Conservation (phyloP, 2,888 invertebrate species). For the Heliothis peltigera region DNA sequence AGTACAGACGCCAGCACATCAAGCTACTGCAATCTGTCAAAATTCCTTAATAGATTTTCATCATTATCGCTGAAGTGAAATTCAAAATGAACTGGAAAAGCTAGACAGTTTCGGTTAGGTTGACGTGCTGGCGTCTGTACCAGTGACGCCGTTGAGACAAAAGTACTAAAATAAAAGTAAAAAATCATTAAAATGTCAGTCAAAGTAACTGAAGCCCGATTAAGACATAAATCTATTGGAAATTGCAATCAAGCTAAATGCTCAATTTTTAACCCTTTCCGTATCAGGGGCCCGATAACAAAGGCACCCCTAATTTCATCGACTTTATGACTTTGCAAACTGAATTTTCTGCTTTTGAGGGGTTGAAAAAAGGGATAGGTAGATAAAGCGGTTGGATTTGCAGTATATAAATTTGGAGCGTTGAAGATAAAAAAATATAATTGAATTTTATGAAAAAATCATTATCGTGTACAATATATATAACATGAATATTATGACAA, state of each 20-base stretch:
- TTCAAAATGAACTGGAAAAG: no score
- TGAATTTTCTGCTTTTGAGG: constrained; percentile 23
- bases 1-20: no score
- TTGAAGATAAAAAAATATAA: neutral
- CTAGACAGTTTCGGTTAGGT: no score
- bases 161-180: neutral
- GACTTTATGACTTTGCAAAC: constrained; percentile 29
- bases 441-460: no score
- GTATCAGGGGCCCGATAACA: neutral
- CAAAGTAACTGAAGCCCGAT: constrained; percentile 17
- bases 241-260: constrained; percentile 43
- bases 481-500: no score
- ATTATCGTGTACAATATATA: no score
- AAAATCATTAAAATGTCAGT: constrained; percentile 1
- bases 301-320: constrained; percentile 19
- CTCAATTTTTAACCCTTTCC: constrained; percentile 34
- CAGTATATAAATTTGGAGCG: neutral
- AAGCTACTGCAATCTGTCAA: no score
- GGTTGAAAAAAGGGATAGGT: neutral
- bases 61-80: no score
- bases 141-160: no score
- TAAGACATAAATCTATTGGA: constrained; percentile 13
- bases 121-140: no score
- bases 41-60: no score
- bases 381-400: constrained; percentile 2